Conservation (phyloP, 2,797 vertebrate genomes). For the Chaetophractus vellerosus region DNA sequence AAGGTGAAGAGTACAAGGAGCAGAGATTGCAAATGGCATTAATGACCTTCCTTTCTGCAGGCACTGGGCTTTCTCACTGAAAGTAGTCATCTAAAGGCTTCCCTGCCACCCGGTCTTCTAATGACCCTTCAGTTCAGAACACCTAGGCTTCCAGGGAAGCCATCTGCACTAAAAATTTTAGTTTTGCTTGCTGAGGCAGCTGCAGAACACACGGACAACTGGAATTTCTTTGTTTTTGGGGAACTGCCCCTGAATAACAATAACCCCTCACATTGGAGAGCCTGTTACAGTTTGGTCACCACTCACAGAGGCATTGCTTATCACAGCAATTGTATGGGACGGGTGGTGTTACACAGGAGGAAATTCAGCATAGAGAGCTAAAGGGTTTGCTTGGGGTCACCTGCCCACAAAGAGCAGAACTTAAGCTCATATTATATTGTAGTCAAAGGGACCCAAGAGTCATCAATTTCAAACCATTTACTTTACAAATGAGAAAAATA, state of each 20-base stretch:
- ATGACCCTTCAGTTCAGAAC: conserved; percentile 58
- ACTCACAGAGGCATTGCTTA: neutral
- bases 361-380: neutral
- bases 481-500: neutral
- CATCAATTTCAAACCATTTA: neutral
- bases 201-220: neutral
- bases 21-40: neutral
- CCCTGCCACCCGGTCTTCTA: conserved; percentile 58
- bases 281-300: rapidly evolving
- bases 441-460: neutral
- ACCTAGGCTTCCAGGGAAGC: conserved; percentile 1
- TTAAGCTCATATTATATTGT: neutral
- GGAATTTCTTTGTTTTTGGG: neutral
- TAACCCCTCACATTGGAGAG: neutral
- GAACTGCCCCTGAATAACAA: neutral
- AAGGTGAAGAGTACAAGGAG: neutral
- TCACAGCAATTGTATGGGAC: rapidly evolving
- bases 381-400: neutral
- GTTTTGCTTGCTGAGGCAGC: neutral
- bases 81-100: conserved; percentile 20
- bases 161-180: neutral
- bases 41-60: conserved; percentile 57
- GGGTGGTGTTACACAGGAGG: neutral
- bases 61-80: neutral
- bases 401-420: neutral